Evolutionary conservation across 2,888 invertebrate genomes (phyloP).

Genomic region (Archaeoteleia sp.): DNA sequence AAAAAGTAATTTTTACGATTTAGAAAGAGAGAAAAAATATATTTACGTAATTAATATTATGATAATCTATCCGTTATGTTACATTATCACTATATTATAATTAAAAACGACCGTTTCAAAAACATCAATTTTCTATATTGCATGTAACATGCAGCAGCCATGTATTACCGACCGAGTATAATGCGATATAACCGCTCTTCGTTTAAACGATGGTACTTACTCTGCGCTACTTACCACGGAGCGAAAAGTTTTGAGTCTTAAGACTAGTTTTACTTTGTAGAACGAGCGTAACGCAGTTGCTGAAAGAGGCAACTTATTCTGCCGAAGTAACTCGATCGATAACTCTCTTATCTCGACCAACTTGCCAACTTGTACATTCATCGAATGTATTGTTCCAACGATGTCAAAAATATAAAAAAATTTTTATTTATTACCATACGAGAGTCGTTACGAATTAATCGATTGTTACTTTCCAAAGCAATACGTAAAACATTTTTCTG

Average conservation of each 20-base stretch:
- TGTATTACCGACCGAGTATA: constrained; percentile 17
- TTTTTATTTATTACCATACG: neutral
- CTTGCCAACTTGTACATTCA: constrained; percentile 21
- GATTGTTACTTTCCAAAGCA: no score
- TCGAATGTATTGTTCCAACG: constrained; percentile 16
- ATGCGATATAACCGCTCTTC: constrained; percentile 28
- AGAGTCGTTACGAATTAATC: no score
- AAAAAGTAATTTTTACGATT: no score
- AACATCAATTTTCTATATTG: no score
- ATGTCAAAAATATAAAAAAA: constrained; percentile 6
- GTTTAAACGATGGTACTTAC: constrained; percentile 33
- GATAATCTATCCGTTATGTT: no score
- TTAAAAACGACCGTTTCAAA: no score
- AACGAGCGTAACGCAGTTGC: constrained; percentile 66
- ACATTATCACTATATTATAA: no score
- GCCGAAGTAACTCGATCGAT: constrained; percentile 71
- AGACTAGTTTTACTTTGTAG: constrained; percentile 68
- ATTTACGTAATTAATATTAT: no score
- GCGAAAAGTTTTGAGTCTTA: constrained; percentile 70
- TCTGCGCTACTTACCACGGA: constrained; percentile 58
- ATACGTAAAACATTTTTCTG: no score
- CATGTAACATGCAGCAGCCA: constrained; percentile 8
- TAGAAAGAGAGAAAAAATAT: no score
- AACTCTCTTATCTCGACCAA: constrained; percentile 57
- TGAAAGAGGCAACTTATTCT: constrained; percentile 70